phyloP scores from a whole-genome alignment of 2,113 vertebrate genomes.

The Artemisiospiza belli region DNA sequence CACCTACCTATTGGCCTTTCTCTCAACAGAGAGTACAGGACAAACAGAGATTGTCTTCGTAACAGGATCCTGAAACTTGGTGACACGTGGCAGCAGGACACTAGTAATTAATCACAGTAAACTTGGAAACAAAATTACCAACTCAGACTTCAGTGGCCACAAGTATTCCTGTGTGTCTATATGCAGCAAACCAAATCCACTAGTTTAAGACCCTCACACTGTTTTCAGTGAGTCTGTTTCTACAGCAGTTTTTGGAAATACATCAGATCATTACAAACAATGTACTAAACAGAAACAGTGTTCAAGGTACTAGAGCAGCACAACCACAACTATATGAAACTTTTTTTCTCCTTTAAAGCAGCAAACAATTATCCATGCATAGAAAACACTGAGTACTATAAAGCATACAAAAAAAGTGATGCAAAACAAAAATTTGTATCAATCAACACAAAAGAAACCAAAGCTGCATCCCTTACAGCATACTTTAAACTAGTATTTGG shows the following conservation, averaged over 20 bases:
- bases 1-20: not conserved
- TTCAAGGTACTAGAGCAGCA: not conserved
- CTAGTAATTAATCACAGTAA: not conserved
- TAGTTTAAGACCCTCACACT: not conserved
- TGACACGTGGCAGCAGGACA: not conserved
- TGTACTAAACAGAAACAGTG: not conserved
- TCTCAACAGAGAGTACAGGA: not conserved
- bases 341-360: not conserved
- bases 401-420: not conserved
- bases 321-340: not conserved
- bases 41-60: rapidly evolving
- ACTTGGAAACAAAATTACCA: not conserved
- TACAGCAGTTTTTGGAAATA: not conserved
- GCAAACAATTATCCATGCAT: not conserved
- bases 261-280: not conserved
- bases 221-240: not conserved
- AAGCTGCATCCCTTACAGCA: not conserved
- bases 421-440: not conserved
- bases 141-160: not conserved
- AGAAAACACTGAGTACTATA: not conserved
- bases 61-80: not conserved
- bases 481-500: not conserved
- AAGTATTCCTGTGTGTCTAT: not conserved
- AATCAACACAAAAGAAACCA: not conserved
- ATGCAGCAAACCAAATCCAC: not conserved